These are phyloP conservation scores for Prosopocoilus inquinatus DNA, from an alignment of 2,888 invertebrate species.

Conservation along the genomic window DNA sequence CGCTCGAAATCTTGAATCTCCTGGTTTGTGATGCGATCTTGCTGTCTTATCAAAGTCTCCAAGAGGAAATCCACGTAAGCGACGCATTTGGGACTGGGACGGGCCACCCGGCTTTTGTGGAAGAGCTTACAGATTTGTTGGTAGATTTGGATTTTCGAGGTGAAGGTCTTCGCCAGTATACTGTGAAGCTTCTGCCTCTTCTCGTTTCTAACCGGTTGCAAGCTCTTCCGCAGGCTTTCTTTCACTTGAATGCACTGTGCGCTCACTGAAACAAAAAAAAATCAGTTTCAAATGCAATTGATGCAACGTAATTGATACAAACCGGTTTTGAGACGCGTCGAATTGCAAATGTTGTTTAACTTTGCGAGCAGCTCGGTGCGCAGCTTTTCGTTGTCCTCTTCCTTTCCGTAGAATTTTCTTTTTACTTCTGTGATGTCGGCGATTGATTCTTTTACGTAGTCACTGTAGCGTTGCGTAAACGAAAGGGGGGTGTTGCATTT, in stretches of 20 bases:
- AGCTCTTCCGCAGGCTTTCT: slow-evolving; percentile 5
- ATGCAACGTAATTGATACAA: no score
- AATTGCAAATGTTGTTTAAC: neutral
- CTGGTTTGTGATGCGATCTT: slow-evolving; percentile 37
- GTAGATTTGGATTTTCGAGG: slow-evolving; percentile 31
- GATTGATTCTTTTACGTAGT: slow-evolving; percentile 46
- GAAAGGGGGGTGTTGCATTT: slow-evolving; percentile 59
- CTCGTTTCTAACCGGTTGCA: slow-evolving; percentile 16
- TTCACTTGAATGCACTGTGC: neutral
- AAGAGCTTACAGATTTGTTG: slow-evolving; percentile 25
- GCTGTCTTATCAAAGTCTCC: slow-evolving; percentile 22
- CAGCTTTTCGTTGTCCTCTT: neutral
- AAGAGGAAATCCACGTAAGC: slow-evolving; percentile 30
- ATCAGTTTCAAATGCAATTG: no score
- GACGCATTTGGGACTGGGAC: slow-evolving; percentile 5
- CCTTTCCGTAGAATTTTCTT: slow-evolving; percentile 9
- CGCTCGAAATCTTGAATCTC: slow-evolving; percentile 37
- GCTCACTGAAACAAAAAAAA: slow-evolving; percentile 1
- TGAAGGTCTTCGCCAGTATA: slow-evolving; percentile 21
- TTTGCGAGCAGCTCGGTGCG: neutral
- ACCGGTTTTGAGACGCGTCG: no score
- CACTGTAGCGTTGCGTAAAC: slow-evolving; percentile 50
- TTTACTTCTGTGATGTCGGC: slow-evolving; percentile 9
- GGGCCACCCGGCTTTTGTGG: slow-evolving; percentile 8
- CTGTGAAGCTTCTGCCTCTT: slow-evolving; percentile 27